These are phyloP conservation scores for Pionites leucogaster DNA, from an alignment of 2,113 vertebrate species.

Conservation along the genomic window DNA sequence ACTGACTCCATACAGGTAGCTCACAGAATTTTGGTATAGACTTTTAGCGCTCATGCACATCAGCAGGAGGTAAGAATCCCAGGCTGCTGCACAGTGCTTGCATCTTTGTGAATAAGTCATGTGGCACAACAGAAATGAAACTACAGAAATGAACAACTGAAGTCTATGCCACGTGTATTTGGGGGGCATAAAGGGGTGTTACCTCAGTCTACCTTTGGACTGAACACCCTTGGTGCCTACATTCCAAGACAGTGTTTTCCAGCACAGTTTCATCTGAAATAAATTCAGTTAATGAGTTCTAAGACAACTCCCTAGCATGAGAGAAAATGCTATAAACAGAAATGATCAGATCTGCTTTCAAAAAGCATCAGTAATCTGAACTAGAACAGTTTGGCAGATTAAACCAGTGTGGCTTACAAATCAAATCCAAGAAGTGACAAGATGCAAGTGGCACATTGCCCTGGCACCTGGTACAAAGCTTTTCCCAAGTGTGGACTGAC, in stretches of 20 bases:
- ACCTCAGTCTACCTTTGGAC: neutral
- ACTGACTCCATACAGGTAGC: neutral
- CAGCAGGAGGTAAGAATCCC: neutral
- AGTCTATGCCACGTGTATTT: neutral
- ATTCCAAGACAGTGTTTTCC: neutral
- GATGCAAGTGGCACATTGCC: neutral
- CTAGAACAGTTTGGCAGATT: neutral
- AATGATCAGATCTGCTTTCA: neutral
- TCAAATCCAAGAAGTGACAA: neutral
- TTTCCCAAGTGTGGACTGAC: neutral
- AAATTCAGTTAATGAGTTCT: neutral
- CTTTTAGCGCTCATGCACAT: neutral
- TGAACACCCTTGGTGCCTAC: neutral
- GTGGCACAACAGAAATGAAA: neutral
- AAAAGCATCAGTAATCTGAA: neutral
- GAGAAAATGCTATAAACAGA: neutral
- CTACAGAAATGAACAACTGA: neutral
- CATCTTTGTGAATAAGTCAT: accelerated
- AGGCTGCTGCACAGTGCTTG: neutral
- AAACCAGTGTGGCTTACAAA: neutral
- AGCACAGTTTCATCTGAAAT: neutral
- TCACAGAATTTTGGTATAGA: neutral
- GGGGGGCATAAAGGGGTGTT: neutral
- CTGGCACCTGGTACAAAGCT: neutral
- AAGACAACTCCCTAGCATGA: neutral